Evolutionary conservation across 2,113 vertebrate genomes (phyloP), one percentile per base, ranked within the genome.

Genomic region (Urocitellus parryii): DNA sequence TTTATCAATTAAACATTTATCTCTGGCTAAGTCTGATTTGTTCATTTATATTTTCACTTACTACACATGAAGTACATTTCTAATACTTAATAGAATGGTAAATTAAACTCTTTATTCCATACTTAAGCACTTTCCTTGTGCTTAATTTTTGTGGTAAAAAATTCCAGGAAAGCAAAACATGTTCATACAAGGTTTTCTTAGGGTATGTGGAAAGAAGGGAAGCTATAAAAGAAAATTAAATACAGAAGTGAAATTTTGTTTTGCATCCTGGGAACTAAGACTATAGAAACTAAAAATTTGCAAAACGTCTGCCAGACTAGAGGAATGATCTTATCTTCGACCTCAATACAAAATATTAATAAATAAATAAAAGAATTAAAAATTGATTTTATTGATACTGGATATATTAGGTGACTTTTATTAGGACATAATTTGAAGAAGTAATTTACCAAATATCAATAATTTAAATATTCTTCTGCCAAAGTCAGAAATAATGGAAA

Each of bases 161-260:
- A 0, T 7, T 53, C 74, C 34, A 22, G 25, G 29, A 95, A 89
- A 18, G 9, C 13, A 86, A 70, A 70, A 0, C 5, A 56, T 79
- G 4, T 79, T 53, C n/a, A 25, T 74, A 63, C 72, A 51, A 76
- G 10, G 48, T 51, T 51, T 13, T 51, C 48, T 51, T 51, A 13
- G 11, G 18, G 1, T 5, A 1, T 7, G 7, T 17, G 0, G 2
- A 0, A 2, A 29, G 1, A 37, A 34, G 34, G 2, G 16, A 58
- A 67, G 70, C 4, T 48, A 4, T 86, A 29, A 94, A 16, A 58
- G 37, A 18, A 92, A 86, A 70, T 27, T 68, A 70, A 70, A 63
- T 39, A 51, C 0, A 67, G 42, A 84, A 70, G 7, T 58, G n/a
- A 82, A 79, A 78, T 86, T 72, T 25, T 9, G 74, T 86, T 88